Percentiles rank a stretch among this genome's conserved stretches.
These are phyloP conservation scores for Torymus aiolomorphi DNA, from an alignment of 2,888 invertebrate species.

Conservation along the genomic window DNA sequence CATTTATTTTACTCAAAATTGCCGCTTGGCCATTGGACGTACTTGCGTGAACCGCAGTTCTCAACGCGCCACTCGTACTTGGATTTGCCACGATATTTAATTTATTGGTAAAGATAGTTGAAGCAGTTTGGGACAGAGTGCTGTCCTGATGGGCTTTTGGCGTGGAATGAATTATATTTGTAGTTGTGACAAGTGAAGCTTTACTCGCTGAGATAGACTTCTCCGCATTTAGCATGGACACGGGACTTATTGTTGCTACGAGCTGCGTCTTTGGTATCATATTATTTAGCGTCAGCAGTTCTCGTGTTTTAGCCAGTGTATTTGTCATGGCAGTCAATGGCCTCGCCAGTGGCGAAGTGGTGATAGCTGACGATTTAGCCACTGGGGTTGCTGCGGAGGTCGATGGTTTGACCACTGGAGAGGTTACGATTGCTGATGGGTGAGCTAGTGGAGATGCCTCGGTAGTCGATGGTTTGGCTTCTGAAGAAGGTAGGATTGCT, in stretches of 20 bases:
- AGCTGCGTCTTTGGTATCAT: slow-evolving; percentile 28
- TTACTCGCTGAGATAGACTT: not conserved
- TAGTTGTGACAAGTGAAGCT: not conserved
- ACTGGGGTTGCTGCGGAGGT: too few relatives aligned
- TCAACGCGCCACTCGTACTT: too few relatives aligned
- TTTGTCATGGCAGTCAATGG: too few relatives aligned
- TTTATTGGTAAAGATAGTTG: not conserved
- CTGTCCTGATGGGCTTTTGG: not conserved
- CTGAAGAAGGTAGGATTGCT: too few relatives aligned
- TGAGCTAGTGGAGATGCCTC: too few relatives aligned
- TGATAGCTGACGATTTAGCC: too few relatives aligned
- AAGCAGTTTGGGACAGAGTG: slow-evolving; percentile 7
- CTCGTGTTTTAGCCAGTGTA: not conserved
- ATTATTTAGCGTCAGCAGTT: slow-evolving; percentile 11
- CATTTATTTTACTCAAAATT: slow-evolving; percentile 39
- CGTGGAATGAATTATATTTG: slow-evolving; percentile 19
- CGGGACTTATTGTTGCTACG: slow-evolving; percentile 33
- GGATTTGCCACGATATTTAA: too few relatives aligned
- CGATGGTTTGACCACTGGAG: too few relatives aligned
- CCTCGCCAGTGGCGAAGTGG: too few relatives aligned
- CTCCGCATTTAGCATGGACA: slow-evolving; percentile 21
- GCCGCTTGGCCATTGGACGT: slow-evolving; percentile 9
- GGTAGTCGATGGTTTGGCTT: too few relatives aligned
- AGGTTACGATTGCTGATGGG: too few relatives aligned
- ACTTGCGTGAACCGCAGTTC: not conserved